Evolutionary conservation across 1,140 invertebrate genomes (phyloP).

Genomic region (Camponotus floridanus): DNA sequence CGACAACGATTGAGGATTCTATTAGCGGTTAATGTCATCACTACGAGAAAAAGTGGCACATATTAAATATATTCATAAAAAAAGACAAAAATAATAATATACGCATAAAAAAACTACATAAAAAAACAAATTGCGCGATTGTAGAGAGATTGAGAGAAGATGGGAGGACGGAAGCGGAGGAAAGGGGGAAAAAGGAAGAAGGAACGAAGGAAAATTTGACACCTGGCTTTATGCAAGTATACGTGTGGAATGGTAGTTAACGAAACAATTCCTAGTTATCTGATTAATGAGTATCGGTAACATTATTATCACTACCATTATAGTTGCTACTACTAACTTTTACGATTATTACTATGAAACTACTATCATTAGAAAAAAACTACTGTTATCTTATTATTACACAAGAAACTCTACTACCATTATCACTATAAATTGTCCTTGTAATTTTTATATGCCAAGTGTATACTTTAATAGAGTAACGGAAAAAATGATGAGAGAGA

Average conservation of each 20-base stretch:
- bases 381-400: slow-evolving; percentile 72
- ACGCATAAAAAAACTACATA: not conserved
- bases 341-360: slow-evolving; percentile 63
- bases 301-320: slow-evolving; percentile 63
- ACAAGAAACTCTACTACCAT: slow-evolving; percentile 63
- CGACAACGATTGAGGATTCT: slow-evolving; percentile 44
- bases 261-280: slow-evolving; percentile 67
- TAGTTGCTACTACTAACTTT: slow-evolving; percentile 66
- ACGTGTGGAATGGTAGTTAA: slow-evolving; percentile 52
- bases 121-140: slow-evolving; percentile 1
- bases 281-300: slow-evolving; percentile 66
- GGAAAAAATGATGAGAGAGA: slow-evolving; percentile 49
- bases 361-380: slow-evolving; percentile 64
- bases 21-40: slow-evolving; percentile 58
- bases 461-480: slow-evolving; percentile 75
- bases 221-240: slow-evolving; percentile 61
- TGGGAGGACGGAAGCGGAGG: too few species aligned
- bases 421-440: slow-evolving; percentile 77
- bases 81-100: slow-evolving; percentile 25
- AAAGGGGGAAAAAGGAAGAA: not conserved
- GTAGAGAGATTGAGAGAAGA: not conserved
- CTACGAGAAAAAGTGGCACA: slow-evolving; percentile 41
- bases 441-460: slow-evolving; percentile 81
- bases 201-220: not conserved
- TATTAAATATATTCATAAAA: slow-evolving; percentile 26